phyloP scores from a whole-genome alignment of 2,888 invertebrate species.

The Nephrotoma appendiculata region DNA sequence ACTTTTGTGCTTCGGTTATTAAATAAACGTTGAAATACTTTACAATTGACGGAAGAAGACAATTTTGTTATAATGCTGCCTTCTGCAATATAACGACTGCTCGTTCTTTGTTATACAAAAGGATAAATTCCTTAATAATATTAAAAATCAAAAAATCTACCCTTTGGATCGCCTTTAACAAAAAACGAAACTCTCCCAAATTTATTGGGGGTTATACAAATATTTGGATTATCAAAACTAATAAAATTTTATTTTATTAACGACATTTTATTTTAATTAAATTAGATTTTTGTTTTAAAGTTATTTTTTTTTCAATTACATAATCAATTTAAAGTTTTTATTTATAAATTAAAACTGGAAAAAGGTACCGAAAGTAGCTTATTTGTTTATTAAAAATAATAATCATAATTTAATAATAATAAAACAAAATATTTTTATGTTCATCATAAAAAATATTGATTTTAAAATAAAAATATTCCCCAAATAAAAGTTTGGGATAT shows the following conservation, averaged over 20 bases:
- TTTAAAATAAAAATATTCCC: background rate
- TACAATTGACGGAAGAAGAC: background rate
- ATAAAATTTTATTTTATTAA: background rate
- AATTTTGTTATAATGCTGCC: background rate
- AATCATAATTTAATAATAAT: background rate
- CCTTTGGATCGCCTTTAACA: background rate
- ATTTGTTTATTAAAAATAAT: background rate
- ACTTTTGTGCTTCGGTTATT: background rate
- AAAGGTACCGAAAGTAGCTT: background rate
- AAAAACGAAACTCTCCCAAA: background rate
- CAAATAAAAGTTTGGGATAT: background rate
- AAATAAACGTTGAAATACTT: background rate
- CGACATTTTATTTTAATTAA: background rate
- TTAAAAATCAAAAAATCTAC: background rate
- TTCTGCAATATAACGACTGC: background rate
- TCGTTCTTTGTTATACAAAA: background rate
- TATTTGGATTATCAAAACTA: background rate
- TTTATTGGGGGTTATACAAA: background rate
- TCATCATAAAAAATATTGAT: background rate
- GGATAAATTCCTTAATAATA: background rate
- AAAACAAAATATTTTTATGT: background rate
- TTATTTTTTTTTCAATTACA: background rate
- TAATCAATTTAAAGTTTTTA: background rate
- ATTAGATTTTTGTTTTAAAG: background rate
- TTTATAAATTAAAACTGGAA: background rate